Base-by-base conservation (phyloP, 1,140 invertebrate species). In the Aphelenchoides fujianensis region DNA sequence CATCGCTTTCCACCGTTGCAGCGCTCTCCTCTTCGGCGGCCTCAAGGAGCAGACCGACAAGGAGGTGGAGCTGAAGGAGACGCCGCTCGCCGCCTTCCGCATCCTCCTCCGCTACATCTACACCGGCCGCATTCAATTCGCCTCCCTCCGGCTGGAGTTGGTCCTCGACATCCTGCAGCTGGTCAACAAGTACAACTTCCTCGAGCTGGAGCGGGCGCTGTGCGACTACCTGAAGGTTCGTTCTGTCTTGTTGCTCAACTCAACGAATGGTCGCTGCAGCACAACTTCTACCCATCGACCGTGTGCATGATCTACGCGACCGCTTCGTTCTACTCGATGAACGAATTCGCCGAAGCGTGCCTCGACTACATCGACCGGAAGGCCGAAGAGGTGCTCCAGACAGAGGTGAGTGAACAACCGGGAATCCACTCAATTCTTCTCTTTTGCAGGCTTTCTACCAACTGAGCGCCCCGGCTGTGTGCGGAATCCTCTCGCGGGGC, bases 101-200 rank as follows among this genome's bases (percentile, higher is more conserved):
- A 89, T 90, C 59, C 86, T 98, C 0, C 86, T 98, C 0, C 90
- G 92, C 80, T 98, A 98, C 86, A 93, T 98, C 59, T 98, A 98
- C 84, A 94, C 92, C 69, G 92, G 92, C 37, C 90, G 90, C 75
- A 90, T 97, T 88, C 91, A 91, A 59, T 86, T 97, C 32, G 89
- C 90, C 16, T 89, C 90, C 74, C 87, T 94, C 72, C 91, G 91
- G 81, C 88, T 89, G 84, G 92, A 94, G 74, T 89, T 91, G 41
- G 89, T 94, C 35, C 86, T 95, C 68, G 93, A 95, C 82, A 91
- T 92, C 54, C 86, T 95, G 61, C 92, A 89, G 32, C 88, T 98
- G 81, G 91, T 93, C 30, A 93, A 98, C 88, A 91, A 95, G 79
- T 98, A 95, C 88, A 93, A 93, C 36, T 96, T 97, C 87, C 88